Evolutionary conservation across 2,797 vertebrate species (phyloP), one percentile per base, ranked within the genome.

Genomic region (Rhinogobio ventralis): DNA sequence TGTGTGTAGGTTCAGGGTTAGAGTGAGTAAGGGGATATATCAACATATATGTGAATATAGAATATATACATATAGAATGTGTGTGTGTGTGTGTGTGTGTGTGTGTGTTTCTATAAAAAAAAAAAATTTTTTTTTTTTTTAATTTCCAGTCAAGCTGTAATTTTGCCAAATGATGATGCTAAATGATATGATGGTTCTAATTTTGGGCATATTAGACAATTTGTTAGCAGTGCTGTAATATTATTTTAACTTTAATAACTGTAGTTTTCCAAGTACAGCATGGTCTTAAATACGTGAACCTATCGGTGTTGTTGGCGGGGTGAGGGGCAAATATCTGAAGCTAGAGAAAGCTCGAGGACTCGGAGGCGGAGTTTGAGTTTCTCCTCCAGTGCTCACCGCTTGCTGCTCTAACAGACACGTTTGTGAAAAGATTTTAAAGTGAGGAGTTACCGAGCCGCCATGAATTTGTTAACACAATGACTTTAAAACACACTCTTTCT

Each of bases 301-400:
- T n/a, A 1, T 36, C 66, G 1, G 19, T 57, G 77, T 1, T 23
- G 76, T 33, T 5, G 25, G 7, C 4, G n/a, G 77, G 60, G 77
- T 79, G 60, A 49, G 77, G 60, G 75, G 42, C 46, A n/a, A 14
- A 39, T 42, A 25, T 84, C 49, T 81, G 19, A 75, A 66, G 67
- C 20, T 14, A 30, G 60, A 60, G 62, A 72, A 64, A 20, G 30
- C 77, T 39, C 3, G n/a, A 55, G 82, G 62, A 64, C 28, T 64
- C 62, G 15, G 28, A 55, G 86, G 86, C 79, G 86, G 83, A 53
- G 86, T 30, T 55, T 78, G 83, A 53, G 86, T 30, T 55, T 73
- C 42, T 57, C 60, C 45, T 20, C 68, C 13, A 46, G 42, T n/a
- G 9, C 30, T 57, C 19, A 13, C 39, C n/a, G 33, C 45, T 45